A percentile compares a stretch with the other conserved stretches of the same genome.
Conservation (phyloP, 2,113 vertebrate genomes). For the Eonycteris spelaea region DNA sequence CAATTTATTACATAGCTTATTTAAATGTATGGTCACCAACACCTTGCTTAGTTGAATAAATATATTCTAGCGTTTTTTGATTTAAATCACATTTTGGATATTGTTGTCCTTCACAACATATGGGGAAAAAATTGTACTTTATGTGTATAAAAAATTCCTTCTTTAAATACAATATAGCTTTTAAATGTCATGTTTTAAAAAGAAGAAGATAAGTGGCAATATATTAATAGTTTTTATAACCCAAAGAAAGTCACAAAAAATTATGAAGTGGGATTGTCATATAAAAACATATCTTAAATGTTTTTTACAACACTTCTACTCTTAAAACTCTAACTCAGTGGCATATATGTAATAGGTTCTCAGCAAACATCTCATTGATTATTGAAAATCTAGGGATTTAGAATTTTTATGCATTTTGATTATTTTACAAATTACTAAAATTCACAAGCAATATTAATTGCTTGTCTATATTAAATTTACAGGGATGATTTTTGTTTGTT, state of each 20-base stretch:
- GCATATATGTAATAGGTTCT: not conserved
- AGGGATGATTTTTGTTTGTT: not conserved
- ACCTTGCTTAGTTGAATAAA: not conserved
- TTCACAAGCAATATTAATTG: not conserved
- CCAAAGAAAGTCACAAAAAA: not conserved
- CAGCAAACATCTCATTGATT: not conserved
- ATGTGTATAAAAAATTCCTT: not conserved
- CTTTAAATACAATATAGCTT: not conserved
- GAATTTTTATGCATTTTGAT: not conserved
- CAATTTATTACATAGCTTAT: not conserved
- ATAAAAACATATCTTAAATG: not conserved
- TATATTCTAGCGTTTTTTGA: not conserved
- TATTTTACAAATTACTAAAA: not conserved
- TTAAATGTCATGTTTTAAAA: slow-evolving; percentile 35
- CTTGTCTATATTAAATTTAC: not conserved
- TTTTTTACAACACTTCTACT: not conserved
- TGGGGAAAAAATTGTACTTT: not conserved
- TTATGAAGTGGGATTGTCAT: not conserved
- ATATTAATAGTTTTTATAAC: not conserved
- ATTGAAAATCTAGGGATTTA: not conserved
- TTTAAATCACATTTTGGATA: not conserved
- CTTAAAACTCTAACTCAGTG: not conserved
- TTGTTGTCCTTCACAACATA: not conserved
- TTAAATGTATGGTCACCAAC: not conserved
- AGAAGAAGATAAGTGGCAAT: not conserved